These are phyloP conservation scores for Crypturellus undulatus DNA, from an alignment of 2,113 vertebrate genomes.

Conservation along the genomic window DNA sequence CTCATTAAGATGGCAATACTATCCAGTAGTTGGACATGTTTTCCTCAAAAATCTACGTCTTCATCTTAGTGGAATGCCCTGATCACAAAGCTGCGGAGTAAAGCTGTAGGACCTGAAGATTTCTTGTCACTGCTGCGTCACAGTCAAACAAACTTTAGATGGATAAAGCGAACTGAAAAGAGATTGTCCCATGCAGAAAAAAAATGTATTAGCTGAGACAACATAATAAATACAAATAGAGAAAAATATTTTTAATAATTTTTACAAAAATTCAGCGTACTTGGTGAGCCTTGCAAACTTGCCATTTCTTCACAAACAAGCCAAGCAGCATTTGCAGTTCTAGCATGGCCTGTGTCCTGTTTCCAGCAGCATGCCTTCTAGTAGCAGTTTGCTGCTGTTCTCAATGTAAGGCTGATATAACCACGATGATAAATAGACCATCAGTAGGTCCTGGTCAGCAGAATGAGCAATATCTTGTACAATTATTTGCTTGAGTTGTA, in stretches of 20 bases:
- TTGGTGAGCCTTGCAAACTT: background rate
- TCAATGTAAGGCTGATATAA: constrained; percentile 91
- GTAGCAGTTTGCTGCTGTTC: constrained; percentile 72
- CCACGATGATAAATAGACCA: constrained; percentile 92
- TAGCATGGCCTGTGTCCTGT: constrained; percentile 87
- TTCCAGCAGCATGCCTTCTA: constrained; percentile 92
- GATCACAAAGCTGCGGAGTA: no score
- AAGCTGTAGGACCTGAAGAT: no score
- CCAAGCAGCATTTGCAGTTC: background rate
- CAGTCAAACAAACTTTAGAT: background rate
- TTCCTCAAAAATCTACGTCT: no score
- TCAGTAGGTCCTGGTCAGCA: constrained; percentile 77
- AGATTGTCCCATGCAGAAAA: background rate
- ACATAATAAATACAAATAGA: background rate
- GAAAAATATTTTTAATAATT: constrained; percentile 39
- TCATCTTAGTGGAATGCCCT: no score
- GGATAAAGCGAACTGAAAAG: background rate
- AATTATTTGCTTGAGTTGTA: constrained; percentile 84
- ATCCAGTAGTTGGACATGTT: no score
- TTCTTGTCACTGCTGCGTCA: background rate
- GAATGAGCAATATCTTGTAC: constrained; percentile 87
- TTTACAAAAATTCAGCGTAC: constrained; percentile 27
- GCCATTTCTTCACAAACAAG: background rate
- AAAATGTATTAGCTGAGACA: background rate
- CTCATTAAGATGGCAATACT: no score